Evolutionary conservation across 2,888 invertebrate genomes (phyloP), one percentile per base, ranked within the genome.

Genomic region (Cetonia aurata): DNA sequence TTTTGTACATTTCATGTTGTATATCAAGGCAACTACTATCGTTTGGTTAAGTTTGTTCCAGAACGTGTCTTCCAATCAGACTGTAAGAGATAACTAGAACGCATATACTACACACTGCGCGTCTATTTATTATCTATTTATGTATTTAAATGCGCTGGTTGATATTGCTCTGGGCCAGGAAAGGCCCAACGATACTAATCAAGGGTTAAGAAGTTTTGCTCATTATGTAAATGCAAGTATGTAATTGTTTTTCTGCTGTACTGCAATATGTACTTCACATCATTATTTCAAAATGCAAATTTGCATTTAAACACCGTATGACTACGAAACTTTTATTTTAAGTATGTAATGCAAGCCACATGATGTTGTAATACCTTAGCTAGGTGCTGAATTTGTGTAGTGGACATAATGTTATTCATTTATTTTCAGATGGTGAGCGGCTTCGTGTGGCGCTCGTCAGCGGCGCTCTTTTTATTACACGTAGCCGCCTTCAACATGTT

Each of bases 401-500:
- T 41, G 41, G 56, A 57, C 55, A 62, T 68, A 68, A 62, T 57
- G 55, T 67, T 67, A 67, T 70, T 67, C 69, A 59, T 75, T 74
- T 75, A 65, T 73, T 75, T 82, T 74, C 82, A 84, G 84, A 84
- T 84, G 83, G 79, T 81, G 76, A 80, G 79, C 77, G 78, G 78
- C 78, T 77, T 75, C 74, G 74, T 75, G 69, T 74, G 77, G 74
- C 78, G 82, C 78, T 81, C 80, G 74, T 77, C 77, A 76, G 76
- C 80, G 75, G 78, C 79, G 76, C 79, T 83, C 71, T 71, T 80
- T 71, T 75, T 82, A 71, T 78, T 82, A 69, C 82, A 82, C 75
- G 79, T 80, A 67, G 82, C 83, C 66, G 80, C 83, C 67, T 77
- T 82, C 68, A 81, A 80, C 67, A 79, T 81, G 77, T 78, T 80